Evolutionary conservation across 1,140 invertebrate genomes (phyloP).

Genomic region (Scaptomyza hsui): DNA sequence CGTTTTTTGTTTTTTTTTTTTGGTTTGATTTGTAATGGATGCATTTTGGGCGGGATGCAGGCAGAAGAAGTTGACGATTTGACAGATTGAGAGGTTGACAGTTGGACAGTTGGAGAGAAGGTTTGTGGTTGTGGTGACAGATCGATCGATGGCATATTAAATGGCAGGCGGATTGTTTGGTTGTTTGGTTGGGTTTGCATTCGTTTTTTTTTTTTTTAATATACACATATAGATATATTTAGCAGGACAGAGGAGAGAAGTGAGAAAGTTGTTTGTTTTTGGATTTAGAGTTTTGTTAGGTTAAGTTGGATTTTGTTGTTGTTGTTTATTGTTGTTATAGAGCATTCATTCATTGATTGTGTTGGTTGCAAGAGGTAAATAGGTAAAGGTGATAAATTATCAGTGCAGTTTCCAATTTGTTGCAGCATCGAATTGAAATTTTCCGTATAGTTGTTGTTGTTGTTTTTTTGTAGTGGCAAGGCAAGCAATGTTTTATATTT

Average conservation of each 20-base stretch:
- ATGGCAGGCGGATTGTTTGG: conserved; percentile 31
- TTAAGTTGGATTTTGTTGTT: conserved; percentile 23
- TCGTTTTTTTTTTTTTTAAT: conserved; percentile 14
- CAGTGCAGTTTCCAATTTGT: conserved; percentile 48
- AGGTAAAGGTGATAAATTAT: conserved; percentile 33
- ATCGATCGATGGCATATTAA: conserved; percentile 27
- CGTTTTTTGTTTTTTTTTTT: conserved; percentile 24
- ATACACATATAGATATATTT: conserved; percentile 8
- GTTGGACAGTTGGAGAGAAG: conserved; percentile 29
- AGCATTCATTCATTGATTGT: conserved; percentile 52
- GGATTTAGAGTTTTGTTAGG: conserved; percentile 21
- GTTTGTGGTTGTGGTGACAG: conserved; percentile 15
- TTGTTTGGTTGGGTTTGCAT: conserved; percentile 14
- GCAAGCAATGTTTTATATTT: conserved; percentile 62
- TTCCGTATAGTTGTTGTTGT: conserved; percentile 30
- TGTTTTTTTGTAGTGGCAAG: conserved; percentile 59
- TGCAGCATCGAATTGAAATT: conserved; percentile 30
- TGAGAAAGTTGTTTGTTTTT: conserved; percentile 53
- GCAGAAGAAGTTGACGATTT: conserved; percentile 21
- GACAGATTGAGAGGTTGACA: conserved; percentile 39
- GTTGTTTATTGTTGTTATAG: conserved; percentile 29
- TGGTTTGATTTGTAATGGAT: conserved; percentile 45
- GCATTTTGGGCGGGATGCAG: conserved; percentile 52
- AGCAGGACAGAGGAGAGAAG: conserved; percentile 39
- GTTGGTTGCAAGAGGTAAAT: conserved; percentile 13